phyloP scores from a whole-genome alignment of 2,113 vertebrate species.

The Plecturocebus donacophilus region DNA sequence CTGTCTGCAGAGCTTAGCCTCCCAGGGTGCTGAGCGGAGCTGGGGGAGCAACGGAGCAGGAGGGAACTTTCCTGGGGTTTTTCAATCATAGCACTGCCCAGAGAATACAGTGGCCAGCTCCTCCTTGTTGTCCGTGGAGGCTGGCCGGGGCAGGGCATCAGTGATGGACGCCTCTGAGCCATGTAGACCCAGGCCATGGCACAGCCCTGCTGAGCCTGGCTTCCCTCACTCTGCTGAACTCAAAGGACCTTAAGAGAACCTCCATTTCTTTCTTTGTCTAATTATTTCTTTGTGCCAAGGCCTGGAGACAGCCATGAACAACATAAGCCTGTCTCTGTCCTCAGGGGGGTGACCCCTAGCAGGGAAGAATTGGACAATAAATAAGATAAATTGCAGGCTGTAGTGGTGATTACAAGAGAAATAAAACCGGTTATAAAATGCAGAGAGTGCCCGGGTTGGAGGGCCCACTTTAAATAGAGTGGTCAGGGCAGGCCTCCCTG shows the following conservation, averaged over 20 bases:
- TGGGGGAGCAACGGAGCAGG: neutral
- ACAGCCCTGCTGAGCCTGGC: fast-evolving
- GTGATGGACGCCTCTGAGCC: neutral
- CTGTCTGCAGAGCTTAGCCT: fast-evolving
- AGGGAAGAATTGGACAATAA: neutral
- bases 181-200: no score
- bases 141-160: fast-evolving
- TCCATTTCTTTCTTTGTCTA: neutral
- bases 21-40: neutral
- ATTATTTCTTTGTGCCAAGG: neutral
- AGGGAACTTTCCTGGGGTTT: neutral
- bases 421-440: neutral
- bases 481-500: neutral
- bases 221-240: neutral
- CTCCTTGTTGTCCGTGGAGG: neutral
- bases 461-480: neutral
- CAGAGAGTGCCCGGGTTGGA: neutral
- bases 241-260: neutral
- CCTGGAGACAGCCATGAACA: neutral
- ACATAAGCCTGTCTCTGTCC: neutral
- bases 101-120: neutral
- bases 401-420: no score
- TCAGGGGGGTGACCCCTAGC: neutral
- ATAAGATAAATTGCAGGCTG: neutral
- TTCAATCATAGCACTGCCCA: neutral